Base-by-base conservation (phyloP, 2,797 vertebrate genomes). In the Pangasius djambal region DNA sequence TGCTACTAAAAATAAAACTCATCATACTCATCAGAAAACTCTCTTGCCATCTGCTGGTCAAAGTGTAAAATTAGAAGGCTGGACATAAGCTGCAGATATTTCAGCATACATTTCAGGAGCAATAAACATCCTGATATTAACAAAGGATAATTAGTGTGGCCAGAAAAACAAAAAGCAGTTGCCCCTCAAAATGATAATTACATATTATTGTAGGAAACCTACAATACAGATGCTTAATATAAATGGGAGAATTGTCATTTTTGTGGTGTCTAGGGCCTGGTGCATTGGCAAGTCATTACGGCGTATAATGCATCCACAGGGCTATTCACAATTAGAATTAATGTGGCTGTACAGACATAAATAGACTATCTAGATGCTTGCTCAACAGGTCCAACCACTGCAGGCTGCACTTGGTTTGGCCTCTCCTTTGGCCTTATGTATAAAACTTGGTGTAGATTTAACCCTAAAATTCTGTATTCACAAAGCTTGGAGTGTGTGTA, bases 1-100 rank as follows among this genome's bases (percentile, higher is more conserved):
- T 63, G 37, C 34, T 8, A 57, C 57, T 61, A 25, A 40, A 82
- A 61, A 82, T 61, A 25, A 6, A 81, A 52, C 15, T 48, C 44
- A 44, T 44, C 44, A 1, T 48, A 25, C 40, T 34, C 31, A 12
- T 59, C 52, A 57, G 31, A 59, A 81, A 57, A 57, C n/a, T 57
- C 3, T 18, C 50, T 79, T 34, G 77, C 77, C 77, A 79, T 55
- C 77, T 79, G 9, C 50, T 79, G 77, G 77, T 34, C n/a, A 79
- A 57, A 34, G n/a, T 55, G 50, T 55, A 22, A 12, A 79, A 34
- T 34, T 55, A 40, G 34, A 67, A 67, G 65, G n/a, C n/a, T 15
- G n/a, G 28, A 67, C 4, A 55, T 61, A 37, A 40, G 16, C 7
- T 72, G 34, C 34, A 37, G 69, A 20, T 16, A 37, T 70, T 70